These are phyloP conservation scores for Drosophila repletoides DNA, from an alignment of 1,140 invertebrate genomes.

Conservation along the genomic window DNA sequence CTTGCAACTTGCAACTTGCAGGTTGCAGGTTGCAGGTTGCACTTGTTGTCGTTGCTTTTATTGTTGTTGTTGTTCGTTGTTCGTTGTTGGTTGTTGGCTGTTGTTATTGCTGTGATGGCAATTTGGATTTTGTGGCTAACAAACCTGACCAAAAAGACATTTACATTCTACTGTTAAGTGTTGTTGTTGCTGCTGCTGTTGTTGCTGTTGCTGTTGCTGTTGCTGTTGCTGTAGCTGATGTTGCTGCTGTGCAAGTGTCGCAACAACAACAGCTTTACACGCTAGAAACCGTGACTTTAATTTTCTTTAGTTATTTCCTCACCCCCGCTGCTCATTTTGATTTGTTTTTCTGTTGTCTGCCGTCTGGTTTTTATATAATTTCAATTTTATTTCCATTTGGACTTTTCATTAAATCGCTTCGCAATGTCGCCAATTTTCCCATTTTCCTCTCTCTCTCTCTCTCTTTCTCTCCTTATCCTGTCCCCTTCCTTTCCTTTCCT, in stretches of 20 bases:
- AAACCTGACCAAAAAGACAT: constrained; percentile 78
- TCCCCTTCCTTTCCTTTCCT: constrained; percentile 4
- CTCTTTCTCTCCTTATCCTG: constrained; percentile 1
- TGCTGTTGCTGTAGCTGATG: constrained; percentile 8
- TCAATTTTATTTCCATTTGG: constrained; percentile 70
- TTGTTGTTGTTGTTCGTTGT: constrained; percentile 65
- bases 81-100: constrained; percentile 49
- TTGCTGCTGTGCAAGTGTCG: constrained; percentile 57
- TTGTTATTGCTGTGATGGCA: constrained; percentile 56
- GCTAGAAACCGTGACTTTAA: constrained; percentile 79
- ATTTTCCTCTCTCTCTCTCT: constrained; percentile 17
- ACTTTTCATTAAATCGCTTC: constrained; percentile 73
- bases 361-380: constrained; percentile 67
- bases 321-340: constrained; percentile 43
- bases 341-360: constrained; percentile 55
- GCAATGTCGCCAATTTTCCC: constrained; percentile 63
- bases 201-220: constrained; percentile 31
- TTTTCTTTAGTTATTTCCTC: constrained; percentile 53
- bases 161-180: constrained; percentile 76
- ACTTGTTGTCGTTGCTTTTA: constrained; percentile 67
- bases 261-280: constrained; percentile 73
- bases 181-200: constrained; percentile 44
- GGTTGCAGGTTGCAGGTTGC: constrained; percentile 47
- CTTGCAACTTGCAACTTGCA: constrained; percentile 36
- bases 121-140: constrained; percentile 77